Conservation (phyloP, 2,888 invertebrate species). For the Hoplodrina blanda region DNA sequence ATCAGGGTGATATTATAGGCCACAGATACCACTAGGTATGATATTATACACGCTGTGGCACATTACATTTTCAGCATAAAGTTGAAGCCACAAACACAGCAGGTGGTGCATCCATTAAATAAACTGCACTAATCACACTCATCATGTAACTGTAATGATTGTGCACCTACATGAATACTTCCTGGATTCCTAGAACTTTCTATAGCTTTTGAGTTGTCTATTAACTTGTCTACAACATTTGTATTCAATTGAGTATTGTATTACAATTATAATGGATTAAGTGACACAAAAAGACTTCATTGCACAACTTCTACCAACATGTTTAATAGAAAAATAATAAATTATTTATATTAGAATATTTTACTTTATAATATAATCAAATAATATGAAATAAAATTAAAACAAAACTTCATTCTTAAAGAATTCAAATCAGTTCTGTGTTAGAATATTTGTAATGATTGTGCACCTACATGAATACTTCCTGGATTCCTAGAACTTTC, state of each 20-base stretch:
- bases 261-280: neutral
- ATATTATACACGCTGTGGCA: conserved; percentile 24
- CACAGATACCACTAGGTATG: neutral
- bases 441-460: conserved; percentile 29
- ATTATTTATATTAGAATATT: neutral
- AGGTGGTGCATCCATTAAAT: conserved; percentile 14
- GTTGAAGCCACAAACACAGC: conserved; percentile 1
- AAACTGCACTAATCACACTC: conserved; percentile 20
- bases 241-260: neutral
- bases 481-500: conserved; percentile 38
- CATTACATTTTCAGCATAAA: neutral
- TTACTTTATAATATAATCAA: neutral
- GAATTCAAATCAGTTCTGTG: conserved; percentile 1
- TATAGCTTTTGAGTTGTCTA: conserved; percentile 4
- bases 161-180: conserved; percentile 27
- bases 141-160: conserved; percentile 42
- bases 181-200: conserved; percentile 38
- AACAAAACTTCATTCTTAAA: neutral
- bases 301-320: conserved; percentile 5
- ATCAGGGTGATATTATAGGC: neutral
- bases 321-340: neutral
- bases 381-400: neutral
- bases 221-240: conserved; percentile 13
- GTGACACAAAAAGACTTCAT: conserved; percentile 8
- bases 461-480: conserved; percentile 27